These are phyloP conservation scores for Cirrhinus molitorella DNA, from an alignment of 2,797 vertebrate genomes.

Conservation along the genomic window DNA sequence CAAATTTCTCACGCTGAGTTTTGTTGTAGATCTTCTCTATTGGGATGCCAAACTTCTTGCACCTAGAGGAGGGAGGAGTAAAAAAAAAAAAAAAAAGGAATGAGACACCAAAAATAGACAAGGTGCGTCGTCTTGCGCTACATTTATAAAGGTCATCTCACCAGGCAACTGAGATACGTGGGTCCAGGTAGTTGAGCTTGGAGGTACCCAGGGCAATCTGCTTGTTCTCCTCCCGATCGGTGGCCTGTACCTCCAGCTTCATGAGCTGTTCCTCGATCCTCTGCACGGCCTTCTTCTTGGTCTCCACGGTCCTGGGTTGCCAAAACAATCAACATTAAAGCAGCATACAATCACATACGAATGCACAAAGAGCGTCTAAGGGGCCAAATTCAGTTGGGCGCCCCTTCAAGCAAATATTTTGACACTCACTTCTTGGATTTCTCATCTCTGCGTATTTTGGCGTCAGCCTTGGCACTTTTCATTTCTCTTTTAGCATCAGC, in stretches of 20 bases:
- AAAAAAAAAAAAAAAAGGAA: not conserved
- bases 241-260: conserved; percentile 98
- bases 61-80: conserved; percentile 82
- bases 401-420: conserved; percentile 28
- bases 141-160: conserved; percentile 67
- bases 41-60: conserved; percentile 93
- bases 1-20: conserved; percentile 97
- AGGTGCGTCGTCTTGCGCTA: not conserved
- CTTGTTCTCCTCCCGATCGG: conserved; percentile 97
- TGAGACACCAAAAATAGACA: not conserved
- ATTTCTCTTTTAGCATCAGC: conserved; percentile 92
- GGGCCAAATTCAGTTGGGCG: conserved; percentile 40
- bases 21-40: conserved; percentile 99
- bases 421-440: conserved; percentile 93
- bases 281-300: conserved; percentile 93
- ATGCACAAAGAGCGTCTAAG: not conserved
- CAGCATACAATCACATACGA: conserved; percentile 37
- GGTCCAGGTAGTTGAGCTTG: conserved; percentile 98
- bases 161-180: conserved; percentile 97
- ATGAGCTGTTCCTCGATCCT: conserved; percentile 95
- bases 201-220: conserved; percentile 97
- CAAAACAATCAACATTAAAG: conserved; percentile 26
- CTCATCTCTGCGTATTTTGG: conserved; percentile 94
- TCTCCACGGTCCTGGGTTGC: conserved; percentile 85
- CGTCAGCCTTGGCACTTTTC: conserved; percentile 96